phyloP scores from a whole-genome alignment of 2,888 invertebrate genomes.

The Cyaniris semiargus region DNA sequence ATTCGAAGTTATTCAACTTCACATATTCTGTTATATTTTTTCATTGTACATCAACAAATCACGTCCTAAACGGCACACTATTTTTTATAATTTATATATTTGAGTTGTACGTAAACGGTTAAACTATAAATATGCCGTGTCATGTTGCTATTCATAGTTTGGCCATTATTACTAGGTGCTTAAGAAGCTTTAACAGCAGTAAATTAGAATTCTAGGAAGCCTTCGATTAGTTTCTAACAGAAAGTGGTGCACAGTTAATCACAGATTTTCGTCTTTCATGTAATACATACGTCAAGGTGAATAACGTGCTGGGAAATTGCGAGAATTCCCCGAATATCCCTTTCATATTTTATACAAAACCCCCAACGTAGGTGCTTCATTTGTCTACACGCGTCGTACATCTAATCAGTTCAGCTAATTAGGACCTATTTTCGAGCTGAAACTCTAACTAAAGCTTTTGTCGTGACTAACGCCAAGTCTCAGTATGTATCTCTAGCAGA shows the following conservation, averaged over 20 bases:
- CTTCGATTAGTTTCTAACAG: background rate
- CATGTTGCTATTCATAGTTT: no score
- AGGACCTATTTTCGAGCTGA: constrained; percentile 13
- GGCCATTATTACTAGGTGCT: no score
- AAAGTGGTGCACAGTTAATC: background rate
- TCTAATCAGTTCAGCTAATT: constrained; percentile 17
- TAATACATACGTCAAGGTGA: background rate
- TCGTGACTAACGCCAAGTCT: background rate
- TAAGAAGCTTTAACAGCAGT: no score
- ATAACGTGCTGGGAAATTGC: background rate
- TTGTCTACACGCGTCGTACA: background rate
- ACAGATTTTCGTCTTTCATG: background rate
- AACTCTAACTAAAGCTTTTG: constrained; percentile 3
- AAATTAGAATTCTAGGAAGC: no score
- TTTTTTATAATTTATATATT: background rate
- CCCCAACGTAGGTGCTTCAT: background rate
- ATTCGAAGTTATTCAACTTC: no score
- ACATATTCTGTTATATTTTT: no score
- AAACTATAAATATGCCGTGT: no score
- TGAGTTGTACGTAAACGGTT: no score
- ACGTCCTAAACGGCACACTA: no score
- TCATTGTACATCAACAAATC: no score
- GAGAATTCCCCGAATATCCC: background rate
- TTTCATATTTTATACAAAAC: background rate
- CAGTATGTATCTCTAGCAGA: background rate